Evolutionary conservation across 2,888 invertebrate genomes (phyloP).

Genomic region (Ashinkailepas kermadecensis): DNA sequence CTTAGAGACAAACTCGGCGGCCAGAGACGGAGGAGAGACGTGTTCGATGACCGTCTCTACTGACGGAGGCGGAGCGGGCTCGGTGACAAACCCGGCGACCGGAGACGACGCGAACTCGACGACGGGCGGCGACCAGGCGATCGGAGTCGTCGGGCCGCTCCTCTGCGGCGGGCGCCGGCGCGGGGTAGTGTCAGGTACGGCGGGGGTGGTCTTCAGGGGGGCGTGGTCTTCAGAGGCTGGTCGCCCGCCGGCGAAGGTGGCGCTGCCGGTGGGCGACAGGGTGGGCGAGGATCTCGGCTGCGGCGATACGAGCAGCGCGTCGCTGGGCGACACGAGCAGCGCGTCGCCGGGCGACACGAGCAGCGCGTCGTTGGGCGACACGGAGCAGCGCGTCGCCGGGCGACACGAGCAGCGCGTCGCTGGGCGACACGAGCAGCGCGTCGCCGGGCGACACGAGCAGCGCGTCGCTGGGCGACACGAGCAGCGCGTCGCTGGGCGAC

Average conservation of each 20-base stretch:
- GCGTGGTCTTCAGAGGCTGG: too few relatives aligned
- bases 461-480: neutral
- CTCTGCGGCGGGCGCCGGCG: neutral
- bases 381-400: neutral
- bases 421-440: neutral
- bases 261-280: too few relatives aligned
- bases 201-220: too few relatives aligned
- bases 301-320: neutral
- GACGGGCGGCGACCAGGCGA: neutral
- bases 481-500: neutral
- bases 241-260: neutral
- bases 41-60: neutral
- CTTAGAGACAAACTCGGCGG: too few relatives aligned
- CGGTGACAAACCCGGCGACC: neutral
- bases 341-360: neutral
- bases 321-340: neutral
- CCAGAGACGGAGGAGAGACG: too few relatives aligned
- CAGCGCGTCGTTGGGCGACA: too few relatives aligned
- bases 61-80: neutral
- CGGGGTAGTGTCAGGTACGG: too few relatives aligned
- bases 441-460: neutral
- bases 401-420: neutral
- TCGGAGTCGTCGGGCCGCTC: neutral
- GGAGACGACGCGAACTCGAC: neutral
- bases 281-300: too few relatives aligned